Evolutionary conservation across 1,140 invertebrate species (phyloP), one percentile per base, ranked within the genome.

Genomic region (Bombus ignitus): DNA sequence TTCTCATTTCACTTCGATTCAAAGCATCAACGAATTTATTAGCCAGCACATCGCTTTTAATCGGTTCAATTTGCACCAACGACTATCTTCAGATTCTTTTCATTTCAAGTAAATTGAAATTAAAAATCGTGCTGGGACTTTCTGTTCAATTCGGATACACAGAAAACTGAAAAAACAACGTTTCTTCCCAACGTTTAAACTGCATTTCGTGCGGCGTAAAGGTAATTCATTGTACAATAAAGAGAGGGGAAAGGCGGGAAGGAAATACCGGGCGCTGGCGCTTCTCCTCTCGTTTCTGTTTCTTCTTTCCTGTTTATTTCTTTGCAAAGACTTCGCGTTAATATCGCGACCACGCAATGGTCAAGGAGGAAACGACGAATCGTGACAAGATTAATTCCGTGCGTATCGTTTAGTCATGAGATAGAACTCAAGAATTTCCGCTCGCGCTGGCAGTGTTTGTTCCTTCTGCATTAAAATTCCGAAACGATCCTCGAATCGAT

Each of bases 361-460:
- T 68, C 28, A 70, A 81, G 62, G 37, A 70, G 77, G 42, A 90
- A 83, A 59, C 68, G 68, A 75, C 81, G 18, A 35, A 71, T 81
- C 37, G 18, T 15, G 32, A 32, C 44, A 37, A 44, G 15, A n/a
- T 73, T 76, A 25, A 10, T 44, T 37, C n/a, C n/a, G 8, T 39
- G 42, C 35, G 47, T 70, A 71, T 81, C 12, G 47, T 80, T 87
- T 76, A 89, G 77, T 88, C 81, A 57, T 74, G 62, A 70, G 6
- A 15, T 37, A 83, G 68, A 80, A 88, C 57, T 65, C 75, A 70
- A 86, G 62, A 68, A 68, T 25, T 89, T 80, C 47, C 37, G 59
- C 66, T 86, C 57, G 81, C 62, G 68, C 75, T 88, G 88, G 90
- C 86, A 91, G 90, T 91, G 90, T 74, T 88, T 77, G 73, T 79